phyloP scores from a whole-genome alignment of 1,140 invertebrate genomes.

The Vanessa atalanta region DNA sequence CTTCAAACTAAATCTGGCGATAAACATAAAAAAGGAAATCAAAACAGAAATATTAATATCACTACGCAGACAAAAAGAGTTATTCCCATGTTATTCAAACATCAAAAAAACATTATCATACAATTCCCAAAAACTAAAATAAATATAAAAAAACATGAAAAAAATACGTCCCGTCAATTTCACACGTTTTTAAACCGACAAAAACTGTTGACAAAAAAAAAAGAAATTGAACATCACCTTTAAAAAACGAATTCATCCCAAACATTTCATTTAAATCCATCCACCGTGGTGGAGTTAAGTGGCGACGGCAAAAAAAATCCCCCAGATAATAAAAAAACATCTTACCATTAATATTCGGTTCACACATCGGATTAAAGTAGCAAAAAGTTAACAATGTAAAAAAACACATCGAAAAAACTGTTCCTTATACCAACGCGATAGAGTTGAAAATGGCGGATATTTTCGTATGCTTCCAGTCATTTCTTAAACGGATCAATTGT shows the following conservation, averaged over 20 bases:
- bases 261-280: conserved; percentile 66
- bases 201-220: conserved; percentile 38
- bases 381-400: conserved; percentile 39
- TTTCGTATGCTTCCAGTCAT: conserved; percentile 18
- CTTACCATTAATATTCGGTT: conserved; percentile 46
- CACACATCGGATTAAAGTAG: conserved; percentile 57
- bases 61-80: no score
- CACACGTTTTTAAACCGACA: conserved; percentile 48
- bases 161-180: conserved; percentile 12
- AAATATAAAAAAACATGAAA: conserved; percentile 5
- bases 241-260: conserved; percentile 60
- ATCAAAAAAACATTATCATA: no score
- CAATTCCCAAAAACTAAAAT: not conserved
- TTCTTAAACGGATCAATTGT: conserved; percentile 29
- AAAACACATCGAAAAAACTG: conserved; percentile 33
- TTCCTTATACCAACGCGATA: conserved; percentile 16
- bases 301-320: conserved; percentile 53
- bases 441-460: conserved; percentile 10
- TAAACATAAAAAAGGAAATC: no score
- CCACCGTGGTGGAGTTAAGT: conserved; percentile 70
- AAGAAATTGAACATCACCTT: conserved; percentile 36
- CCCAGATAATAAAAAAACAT: conserved; percentile 44
- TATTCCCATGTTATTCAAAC: no score
- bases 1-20: no score
- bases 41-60: no score